Percentiles rank a stretch among this genome's conserved stretches.
phyloP scores from a whole-genome alignment of 92 coral and sea anemone species.

The Ricordea florida region DNA sequence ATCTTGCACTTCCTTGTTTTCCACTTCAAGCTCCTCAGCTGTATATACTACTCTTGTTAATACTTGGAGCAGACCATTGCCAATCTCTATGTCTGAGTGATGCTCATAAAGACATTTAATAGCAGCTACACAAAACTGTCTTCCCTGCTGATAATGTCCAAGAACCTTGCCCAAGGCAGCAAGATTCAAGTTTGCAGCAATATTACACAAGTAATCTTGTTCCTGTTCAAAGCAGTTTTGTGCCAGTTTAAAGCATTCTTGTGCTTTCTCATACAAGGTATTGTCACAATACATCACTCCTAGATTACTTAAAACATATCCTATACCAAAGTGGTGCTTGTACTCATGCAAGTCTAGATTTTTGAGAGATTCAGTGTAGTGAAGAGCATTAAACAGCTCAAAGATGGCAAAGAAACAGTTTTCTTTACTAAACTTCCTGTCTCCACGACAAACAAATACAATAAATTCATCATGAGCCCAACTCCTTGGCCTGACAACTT shows the following conservation, averaged over 20 bases:
- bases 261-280: background rate
- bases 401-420: background rate
- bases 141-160: background rate
- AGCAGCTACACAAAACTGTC: background rate
- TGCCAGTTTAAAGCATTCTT: background rate
- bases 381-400: background rate
- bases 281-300: conserved; percentile 1
- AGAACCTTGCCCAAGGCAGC: background rate
- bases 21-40: background rate
- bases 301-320: background rate
- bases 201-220: background rate
- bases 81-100: no score
- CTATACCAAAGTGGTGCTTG: background rate
- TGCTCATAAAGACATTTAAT: background rate
- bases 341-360: background rate
- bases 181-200: background rate
- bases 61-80: no score
- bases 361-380: background rate
- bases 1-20: no score
- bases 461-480: no score
- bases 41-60: background rate
- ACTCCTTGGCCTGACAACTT: no score
- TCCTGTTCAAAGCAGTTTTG: background rate
- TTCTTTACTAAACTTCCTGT: no score
- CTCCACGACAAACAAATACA: no score